Evolutionary conservation across 2,888 invertebrate genomes (phyloP).

Genomic region (Agrotis clavis): DNA sequence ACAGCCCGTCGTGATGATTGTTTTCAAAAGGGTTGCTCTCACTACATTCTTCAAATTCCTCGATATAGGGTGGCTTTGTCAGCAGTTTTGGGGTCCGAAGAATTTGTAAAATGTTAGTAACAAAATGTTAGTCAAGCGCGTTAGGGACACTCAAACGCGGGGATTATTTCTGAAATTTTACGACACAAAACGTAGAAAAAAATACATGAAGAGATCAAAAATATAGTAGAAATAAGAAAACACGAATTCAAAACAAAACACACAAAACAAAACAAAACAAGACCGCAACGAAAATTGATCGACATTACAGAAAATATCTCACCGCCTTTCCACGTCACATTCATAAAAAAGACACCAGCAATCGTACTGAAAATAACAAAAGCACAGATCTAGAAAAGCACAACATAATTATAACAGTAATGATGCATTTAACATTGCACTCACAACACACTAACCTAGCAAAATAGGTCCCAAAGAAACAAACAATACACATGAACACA

Average conservation of each 20-base stretch:
- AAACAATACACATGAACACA: conserved; percentile 42
- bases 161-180: too few relatives aligned
- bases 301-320: background rate
- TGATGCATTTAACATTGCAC: conserved; percentile 17
- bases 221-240: background rate
- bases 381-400: conserved; percentile 12
- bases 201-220: background rate
- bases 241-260: background rate
- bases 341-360: background rate
- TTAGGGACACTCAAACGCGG: too few relatives aligned
- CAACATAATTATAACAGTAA: conserved; percentile 12
- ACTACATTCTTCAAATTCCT: conserved; percentile 33
- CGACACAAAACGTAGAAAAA: too few relatives aligned
- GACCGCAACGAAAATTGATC: background rate
- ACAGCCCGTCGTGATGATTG: conserved; percentile 22
- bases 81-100: conserved; percentile 7
- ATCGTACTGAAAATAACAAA: background rate
- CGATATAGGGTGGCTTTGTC: background rate
- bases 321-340: background rate
- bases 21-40: conserved; percentile 40
- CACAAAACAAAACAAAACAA: too few relatives aligned
- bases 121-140: background rate
- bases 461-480: conserved; percentile 10
- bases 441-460: conserved; percentile 49
- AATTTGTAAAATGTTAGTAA: conserved; percentile 2